Percentiles rank a stretch among this genome's conserved stretches.
Conservation (phyloP, 2,888 invertebrate genomes). For the Clusia tigrina region DNA sequence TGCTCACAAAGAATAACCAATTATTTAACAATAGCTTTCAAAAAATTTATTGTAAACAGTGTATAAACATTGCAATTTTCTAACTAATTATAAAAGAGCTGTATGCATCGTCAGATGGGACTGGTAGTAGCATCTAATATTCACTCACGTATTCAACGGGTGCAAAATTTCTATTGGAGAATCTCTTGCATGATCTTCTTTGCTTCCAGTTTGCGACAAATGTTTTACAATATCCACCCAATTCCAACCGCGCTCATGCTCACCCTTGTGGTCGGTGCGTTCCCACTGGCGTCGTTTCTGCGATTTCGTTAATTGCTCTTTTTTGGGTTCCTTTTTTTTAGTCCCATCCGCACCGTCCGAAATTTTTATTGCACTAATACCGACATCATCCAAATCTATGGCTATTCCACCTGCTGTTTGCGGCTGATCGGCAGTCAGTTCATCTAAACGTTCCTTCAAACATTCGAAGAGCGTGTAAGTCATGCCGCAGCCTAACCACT, state of each 20-base stretch:
- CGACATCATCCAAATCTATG: slow-evolving; percentile 48
- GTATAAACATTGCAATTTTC: slow-evolving; percentile 1
- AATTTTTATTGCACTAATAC: slow-evolving; percentile 56
- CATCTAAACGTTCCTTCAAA: slow-evolving; percentile 81
- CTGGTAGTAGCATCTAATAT: neutral
- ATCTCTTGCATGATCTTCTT: slow-evolving; percentile 42
- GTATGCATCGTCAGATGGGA: neutral
- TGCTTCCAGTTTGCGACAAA: slow-evolving; percentile 77
- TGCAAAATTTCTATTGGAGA: neutral
- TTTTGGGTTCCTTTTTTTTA: slow-evolving; percentile 72
- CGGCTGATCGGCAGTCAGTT: slow-evolving; percentile 76
- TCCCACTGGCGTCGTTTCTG: slow-evolving; percentile 92
- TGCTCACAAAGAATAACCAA: no score
- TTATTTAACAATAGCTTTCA: no score
- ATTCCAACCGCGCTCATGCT: slow-evolving; percentile 88
- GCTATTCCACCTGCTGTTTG: slow-evolving; percentile 58
- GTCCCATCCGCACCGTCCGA: slow-evolving; percentile 54
- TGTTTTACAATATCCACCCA: slow-evolving; percentile 98
- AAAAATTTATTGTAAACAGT: no score
- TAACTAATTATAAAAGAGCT: neutral
- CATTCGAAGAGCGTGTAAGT: slow-evolving; percentile 93
- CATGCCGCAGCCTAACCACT: slow-evolving; percentile 90
- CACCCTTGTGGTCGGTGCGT: slow-evolving; percentile 81
- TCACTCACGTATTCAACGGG: neutral
- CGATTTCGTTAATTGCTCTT: slow-evolving; percentile 87